Percentiles rank a stretch among this genome's conserved stretches.
Conservation (phyloP, 2,113 vertebrate genomes). For the Sialia sialis region DNA sequence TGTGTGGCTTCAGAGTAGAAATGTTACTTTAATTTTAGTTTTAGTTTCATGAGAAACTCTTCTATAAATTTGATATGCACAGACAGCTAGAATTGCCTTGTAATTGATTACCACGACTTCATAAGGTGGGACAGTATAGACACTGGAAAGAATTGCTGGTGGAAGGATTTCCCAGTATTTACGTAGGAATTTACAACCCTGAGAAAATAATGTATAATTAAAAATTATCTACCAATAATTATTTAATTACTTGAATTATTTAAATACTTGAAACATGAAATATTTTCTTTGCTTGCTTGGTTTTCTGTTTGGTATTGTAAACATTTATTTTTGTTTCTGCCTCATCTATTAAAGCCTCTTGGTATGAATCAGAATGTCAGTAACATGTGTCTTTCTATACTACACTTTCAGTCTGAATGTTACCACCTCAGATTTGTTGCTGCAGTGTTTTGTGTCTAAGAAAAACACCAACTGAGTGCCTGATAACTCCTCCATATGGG, state of each 20-base stretch:
- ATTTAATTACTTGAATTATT: not conserved
- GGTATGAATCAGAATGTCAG: not conserved
- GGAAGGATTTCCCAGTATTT: not conserved
- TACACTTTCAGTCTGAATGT: not conserved
- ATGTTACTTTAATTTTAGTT: slow-evolving; percentile 74
- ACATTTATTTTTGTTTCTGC: not conserved
- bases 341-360: not conserved
- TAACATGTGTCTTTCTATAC: not conserved
- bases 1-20: slow-evolving; percentile 75
- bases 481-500: not conserved
- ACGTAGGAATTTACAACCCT: not conserved
- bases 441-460: not conserved
- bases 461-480: not conserved
- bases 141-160: not conserved
- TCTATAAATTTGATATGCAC: not conserved
- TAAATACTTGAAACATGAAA: not conserved
- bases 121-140: not conserved
- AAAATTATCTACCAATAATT: not conserved
- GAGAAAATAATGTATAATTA: not conserved
- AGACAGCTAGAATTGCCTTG: not conserved
- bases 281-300: not conserved
- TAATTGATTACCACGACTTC: not conserved
- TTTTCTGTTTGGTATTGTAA: not conserved
- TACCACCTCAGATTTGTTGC: not conserved
- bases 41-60: slow-evolving; percentile 70